Percentiles rank a stretch among this genome's conserved stretches.
These are phyloP conservation scores for Tipula confusa DNA, from an alignment of 2,888 invertebrate species.

Conservation along the genomic window DNA sequence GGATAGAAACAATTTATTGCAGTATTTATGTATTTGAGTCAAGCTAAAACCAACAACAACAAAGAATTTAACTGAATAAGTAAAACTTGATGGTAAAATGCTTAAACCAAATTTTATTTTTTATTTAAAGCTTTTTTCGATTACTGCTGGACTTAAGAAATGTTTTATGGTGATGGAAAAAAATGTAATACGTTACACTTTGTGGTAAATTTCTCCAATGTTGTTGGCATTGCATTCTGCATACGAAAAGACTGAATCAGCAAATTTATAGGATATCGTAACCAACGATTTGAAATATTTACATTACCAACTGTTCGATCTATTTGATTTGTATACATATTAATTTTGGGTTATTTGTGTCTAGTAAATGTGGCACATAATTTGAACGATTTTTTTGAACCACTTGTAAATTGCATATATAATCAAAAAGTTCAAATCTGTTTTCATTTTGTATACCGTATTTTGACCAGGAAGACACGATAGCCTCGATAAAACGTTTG, in stretches of 20 bases:
- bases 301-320: neutral
- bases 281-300: neutral
- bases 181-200: neutral
- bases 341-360: neutral
- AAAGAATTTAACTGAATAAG: conserved; percentile 9
- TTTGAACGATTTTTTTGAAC: neutral
- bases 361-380: neutral
- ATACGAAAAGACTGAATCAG: neutral
- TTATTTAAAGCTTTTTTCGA: too few relatives aligned
- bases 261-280: neutral
- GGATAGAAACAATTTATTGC: neutral
- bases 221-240: neutral
- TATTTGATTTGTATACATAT: neutral
- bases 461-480: too few relatives aligned
- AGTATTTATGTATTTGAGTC: neutral
- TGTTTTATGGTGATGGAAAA: neutral
- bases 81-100: conserved; percentile 5
- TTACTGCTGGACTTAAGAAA: neutral
- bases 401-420: neutral
- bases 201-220: neutral
- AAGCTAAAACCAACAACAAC: neutral
- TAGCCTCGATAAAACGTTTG: neutral
- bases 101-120: neutral
- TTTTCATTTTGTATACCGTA: too few relatives aligned
- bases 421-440: neutral